Evolutionary conservation across 2,888 invertebrate genomes (phyloP), one percentile per base, ranked within the genome.

Genomic region (Pammene aurita): DNA sequence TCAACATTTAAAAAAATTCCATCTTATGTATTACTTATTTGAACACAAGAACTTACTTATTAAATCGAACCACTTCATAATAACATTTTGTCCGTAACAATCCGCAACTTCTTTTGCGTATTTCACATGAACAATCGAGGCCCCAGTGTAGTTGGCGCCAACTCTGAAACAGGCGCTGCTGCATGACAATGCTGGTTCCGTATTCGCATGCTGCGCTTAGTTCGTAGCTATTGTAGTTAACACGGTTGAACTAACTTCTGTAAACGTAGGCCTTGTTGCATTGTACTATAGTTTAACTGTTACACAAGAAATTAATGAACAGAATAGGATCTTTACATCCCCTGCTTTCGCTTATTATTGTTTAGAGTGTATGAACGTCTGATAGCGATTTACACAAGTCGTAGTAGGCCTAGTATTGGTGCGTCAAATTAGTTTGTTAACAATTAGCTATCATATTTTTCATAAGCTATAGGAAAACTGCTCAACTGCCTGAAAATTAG

Each of bases 31-130:
- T n/a, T n/a, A n/a, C n/a, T n/a, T n/a, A n/a, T n/a, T 44, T 44
- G 4, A 14, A 4, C 0, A 14, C n/a, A 57, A 2, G 26, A 26
- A 84, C 92, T 85, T 78, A 92, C 92, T 92, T 55, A 92, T 90
- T 74, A 92, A 83, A 78, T 92, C 92, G 72, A 92, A 92, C 92
- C 92, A 92, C 75, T 92, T 90, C 92, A 92, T 92, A 68, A 92
- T 92, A 73, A 92, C 88, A 73, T 91, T 92, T 77, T 89, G 88
- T n/a, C 86, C 92, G 73, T 88, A 92, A 62, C 88, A 86, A 75
- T 89, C 88, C 0, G 92, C 92, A 0, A 85, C 84, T 77, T 89
- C 90, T 71, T 83, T 82, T 52, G 84, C 89, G 69, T 92, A 90
- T 74, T 89, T 92, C 50, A 92, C 86, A 72, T 89, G 90, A 13